These are phyloP conservation scores for Embiotoca jacksoni DNA, from an alignment of 2,113 vertebrate genomes.

Conservation along the genomic window DNA sequence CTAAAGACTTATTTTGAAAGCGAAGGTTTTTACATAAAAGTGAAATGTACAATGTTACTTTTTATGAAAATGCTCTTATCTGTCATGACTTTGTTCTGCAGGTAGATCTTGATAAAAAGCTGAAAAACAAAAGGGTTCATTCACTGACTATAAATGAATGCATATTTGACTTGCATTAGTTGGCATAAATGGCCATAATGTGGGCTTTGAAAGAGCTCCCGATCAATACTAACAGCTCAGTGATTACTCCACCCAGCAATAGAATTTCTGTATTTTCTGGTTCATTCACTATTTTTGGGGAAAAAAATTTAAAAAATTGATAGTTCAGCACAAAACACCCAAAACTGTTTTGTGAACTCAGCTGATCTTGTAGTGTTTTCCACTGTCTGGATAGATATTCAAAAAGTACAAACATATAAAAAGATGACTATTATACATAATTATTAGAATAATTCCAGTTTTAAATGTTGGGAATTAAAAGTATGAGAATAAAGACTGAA, in stretches of 20 bases:
- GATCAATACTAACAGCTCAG: slow-evolving; percentile 50
- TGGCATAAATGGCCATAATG: slow-evolving; percentile 14
- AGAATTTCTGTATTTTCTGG: slow-evolving; percentile 18
- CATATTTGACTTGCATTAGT: slow-evolving; percentile 8
- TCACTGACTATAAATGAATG: neutral
- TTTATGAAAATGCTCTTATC: neutral
- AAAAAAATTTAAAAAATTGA: slow-evolving; percentile 26
- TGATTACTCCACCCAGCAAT: slow-evolving; percentile 28
- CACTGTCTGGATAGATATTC: neutral
- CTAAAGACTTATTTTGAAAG: slow-evolving; percentile 5
- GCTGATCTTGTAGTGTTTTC: slow-evolving; percentile 6
- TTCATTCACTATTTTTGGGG: slow-evolving; percentile 9
- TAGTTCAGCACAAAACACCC: slow-evolving; percentile 11
- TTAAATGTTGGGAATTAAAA: neutral
- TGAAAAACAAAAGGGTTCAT: neutral
- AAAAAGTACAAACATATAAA: neutral
- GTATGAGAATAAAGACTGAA: neutral
- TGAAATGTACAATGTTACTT: neutral
- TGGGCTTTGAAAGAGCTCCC: slow-evolving; percentile 11
- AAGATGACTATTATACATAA: neutral
- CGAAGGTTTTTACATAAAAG: slow-evolving; percentile 10
- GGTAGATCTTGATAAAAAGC: neutral
- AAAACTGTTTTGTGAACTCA: slow-evolving; percentile 11
- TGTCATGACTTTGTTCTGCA: neutral
- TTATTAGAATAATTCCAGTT: neutral